Conservation (phyloP, 2,797 vertebrate species). For the Smutsia gigantea region DNA sequence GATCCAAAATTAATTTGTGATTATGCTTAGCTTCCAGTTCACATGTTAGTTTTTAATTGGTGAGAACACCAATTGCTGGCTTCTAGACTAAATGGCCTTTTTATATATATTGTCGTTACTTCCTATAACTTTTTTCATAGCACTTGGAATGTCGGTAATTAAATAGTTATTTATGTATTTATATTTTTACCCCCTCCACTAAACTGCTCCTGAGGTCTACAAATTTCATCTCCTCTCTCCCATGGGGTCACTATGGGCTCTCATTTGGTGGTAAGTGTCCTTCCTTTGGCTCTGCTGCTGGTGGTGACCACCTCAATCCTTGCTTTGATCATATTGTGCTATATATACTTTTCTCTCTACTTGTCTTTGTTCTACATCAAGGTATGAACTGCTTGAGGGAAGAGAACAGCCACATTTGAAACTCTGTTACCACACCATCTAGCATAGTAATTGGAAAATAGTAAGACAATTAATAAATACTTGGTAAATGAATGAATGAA, state of each 20-base stretch:
- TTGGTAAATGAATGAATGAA: neutral
- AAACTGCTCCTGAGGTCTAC: neutral
- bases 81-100: neutral
- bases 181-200: neutral
- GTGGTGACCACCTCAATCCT: neutral
- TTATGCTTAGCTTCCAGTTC: conserved; percentile 36
- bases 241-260: neutral
- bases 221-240: neutral
- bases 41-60: neutral
- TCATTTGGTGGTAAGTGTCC: neutral
- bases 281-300: neutral
- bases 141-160: neutral
- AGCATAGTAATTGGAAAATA: neutral
- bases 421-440: neutral
- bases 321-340: neutral
- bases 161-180: conserved; percentile 48
- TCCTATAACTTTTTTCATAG: neutral
- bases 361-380: neutral
- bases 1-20: conserved; percentile 8
- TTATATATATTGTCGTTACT: neutral
- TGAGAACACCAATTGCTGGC: no score
- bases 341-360: neutral
- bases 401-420: neutral
- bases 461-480: neutral
- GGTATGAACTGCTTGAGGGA: neutral